Evolutionary conservation across 2,113 vertebrate genomes (phyloP), one percentile per base, ranked within the genome.

Genomic region (Poicephalus meyeri): DNA sequence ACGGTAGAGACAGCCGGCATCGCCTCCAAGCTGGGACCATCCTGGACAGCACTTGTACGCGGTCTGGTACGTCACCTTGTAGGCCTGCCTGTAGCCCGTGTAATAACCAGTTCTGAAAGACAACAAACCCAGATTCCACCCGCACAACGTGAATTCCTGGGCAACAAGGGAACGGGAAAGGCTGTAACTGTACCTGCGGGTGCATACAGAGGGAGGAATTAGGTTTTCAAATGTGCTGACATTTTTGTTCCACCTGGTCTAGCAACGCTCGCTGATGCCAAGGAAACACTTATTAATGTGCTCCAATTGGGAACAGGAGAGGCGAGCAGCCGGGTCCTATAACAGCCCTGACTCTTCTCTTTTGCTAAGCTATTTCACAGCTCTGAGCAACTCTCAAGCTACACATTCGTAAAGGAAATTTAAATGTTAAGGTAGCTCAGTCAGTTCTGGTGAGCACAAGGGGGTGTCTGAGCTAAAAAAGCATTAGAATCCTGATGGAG

Each of bases 1-100:
- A 99, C 99, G 96, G 82, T 98, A 98, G 29, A 99, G 97, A 58
- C 99, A 99, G 61, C 99, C 99, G 0, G 97, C 96, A 16, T 98
- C 98, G 2, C 97, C 98, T 0, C 98, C 97, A 11, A 97, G 98
- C 90, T 98, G 99, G 56, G 98, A 98, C 99, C 99, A 99, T 19
- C 99, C 99, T 0, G 97, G 97, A 83, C 99, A 99, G 72, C 99
- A 99, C 92, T 98, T 98, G 96, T 98, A 97, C 6, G 98, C 96
- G 0, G 97, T 98, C 74, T 97, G 98, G 82, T 98, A 93, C 37
- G 98, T 98, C 89, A 98, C 78, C 39, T 93, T 64, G 96, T 99
- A 99, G 63, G 98, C 98, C 92, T 99, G 99, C 92, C 98, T 97
- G 98, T 98, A 98, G 25, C 98, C 97, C 0, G 97, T 98, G 97